Evolutionary conservation across 2,797 vertebrate species (phyloP).

Genomic region (Paratrypauchen microcephalus): DNA sequence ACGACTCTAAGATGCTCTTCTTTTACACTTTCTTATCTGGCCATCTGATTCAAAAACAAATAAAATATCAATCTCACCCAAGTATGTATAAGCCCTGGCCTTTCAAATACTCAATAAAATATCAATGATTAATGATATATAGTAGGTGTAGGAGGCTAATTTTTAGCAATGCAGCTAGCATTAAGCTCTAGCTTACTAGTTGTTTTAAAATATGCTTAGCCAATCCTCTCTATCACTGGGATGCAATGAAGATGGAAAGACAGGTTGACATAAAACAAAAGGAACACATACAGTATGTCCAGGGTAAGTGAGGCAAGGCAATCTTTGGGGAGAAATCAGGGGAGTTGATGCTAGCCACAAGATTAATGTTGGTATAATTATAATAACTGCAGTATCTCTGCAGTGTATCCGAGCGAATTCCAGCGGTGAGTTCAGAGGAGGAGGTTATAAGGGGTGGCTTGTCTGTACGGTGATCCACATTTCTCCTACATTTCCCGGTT

Average conservation of each 20-base stretch:
- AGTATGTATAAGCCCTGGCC: slow-evolving; percentile 18
- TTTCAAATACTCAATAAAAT: slow-evolving; percentile 42
- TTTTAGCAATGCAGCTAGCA: slow-evolving; percentile 20
- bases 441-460: slow-evolving; percentile 38
- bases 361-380: not conserved
- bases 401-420: slow-evolving; percentile 37
- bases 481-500: slow-evolving; percentile 40
- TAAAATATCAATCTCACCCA: slow-evolving; percentile 19
- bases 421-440: slow-evolving; percentile 41
- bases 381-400: slow-evolving; percentile 32
- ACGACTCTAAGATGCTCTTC: slow-evolving; percentile 16
- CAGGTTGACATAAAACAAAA: no score
- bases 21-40: slow-evolving; percentile 20
- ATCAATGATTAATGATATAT: slow-evolving; percentile 35
- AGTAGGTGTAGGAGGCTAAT: slow-evolving; percentile 32
- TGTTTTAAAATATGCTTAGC: slow-evolving; percentile 33
- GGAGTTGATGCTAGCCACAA: slow-evolving; percentile 11
- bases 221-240: slow-evolving; percentile 20
- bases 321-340: slow-evolving; percentile 28
- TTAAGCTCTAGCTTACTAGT: slow-evolving; percentile 25
- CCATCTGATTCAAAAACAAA: slow-evolving; percentile 28
- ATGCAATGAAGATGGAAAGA: slow-evolving; percentile 39
- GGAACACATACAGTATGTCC: slow-evolving; percentile 4
- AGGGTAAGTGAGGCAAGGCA: slow-evolving; percentile 28
- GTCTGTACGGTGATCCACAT: slow-evolving; percentile 35